These are phyloP conservation scores for Tamias sibiricus DNA, from an alignment of 2,113 vertebrate genomes.

Conservation along the genomic window DNA sequence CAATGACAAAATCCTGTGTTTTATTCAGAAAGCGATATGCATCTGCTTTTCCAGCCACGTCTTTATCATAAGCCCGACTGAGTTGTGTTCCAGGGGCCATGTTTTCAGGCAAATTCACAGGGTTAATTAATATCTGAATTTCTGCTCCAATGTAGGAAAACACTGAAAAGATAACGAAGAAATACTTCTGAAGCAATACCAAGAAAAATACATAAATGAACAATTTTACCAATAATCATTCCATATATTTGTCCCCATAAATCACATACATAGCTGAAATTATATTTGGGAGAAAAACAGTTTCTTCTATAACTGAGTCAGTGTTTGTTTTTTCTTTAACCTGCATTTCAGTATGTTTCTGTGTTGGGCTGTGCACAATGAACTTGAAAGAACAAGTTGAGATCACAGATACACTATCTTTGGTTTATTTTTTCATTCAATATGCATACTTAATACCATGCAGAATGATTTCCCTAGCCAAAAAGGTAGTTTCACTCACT, in stretches of 20 bases:
- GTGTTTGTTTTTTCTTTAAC: not conserved
- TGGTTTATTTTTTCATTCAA: not conserved
- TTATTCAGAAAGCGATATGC: conserved; percentile 58
- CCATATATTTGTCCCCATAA: not conserved
- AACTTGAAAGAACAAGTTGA: not conserved
- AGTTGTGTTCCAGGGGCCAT: conserved; percentile 61
- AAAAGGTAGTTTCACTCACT: not conserved
- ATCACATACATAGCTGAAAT: not conserved
- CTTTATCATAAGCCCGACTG: conserved; percentile 68
- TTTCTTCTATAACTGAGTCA: not conserved
- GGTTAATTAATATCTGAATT: conserved; percentile 70
- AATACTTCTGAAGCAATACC: not conserved
- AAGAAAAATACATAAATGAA: conserved; percentile 12
- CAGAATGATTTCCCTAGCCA: not conserved
- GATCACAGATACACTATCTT: not conserved
- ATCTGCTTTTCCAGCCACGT: conserved; percentile 68
- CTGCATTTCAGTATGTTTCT: not conserved
- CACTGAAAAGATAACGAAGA: conserved; percentile 58
- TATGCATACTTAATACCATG: not conserved
- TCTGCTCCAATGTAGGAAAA: conserved; percentile 57
- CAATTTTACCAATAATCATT: not conserved
- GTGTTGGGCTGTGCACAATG: not conserved
- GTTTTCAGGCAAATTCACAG: conserved; percentile 75
- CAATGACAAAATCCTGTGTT: conserved; percentile 74
- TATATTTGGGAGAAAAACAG: not conserved